Evolutionary conservation across 2,797 vertebrate genomes (phyloP).

Genomic region (Pseudopleuronectes americanus): DNA sequence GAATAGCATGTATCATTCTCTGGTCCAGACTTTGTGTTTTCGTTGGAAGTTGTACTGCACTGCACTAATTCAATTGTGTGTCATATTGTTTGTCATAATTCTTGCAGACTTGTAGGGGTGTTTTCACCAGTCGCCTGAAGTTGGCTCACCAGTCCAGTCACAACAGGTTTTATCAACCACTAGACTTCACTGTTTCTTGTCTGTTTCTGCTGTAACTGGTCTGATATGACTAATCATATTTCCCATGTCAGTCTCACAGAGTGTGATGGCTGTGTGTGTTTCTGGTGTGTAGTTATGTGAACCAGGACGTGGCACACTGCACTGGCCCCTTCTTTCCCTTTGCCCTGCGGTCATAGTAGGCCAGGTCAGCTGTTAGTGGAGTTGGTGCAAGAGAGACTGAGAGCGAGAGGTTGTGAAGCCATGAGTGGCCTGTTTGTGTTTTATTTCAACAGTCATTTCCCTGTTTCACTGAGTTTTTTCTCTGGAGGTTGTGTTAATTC

Average conservation of each 20-base stretch:
- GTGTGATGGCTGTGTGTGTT: conserved; percentile 7
- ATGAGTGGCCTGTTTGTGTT: conserved; percentile 67
- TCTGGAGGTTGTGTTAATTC: conserved; percentile 47
- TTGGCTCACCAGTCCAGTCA: conserved; percentile 1
- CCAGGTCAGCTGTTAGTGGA: conserved; percentile 27
- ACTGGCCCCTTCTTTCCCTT: conserved; percentile 9
- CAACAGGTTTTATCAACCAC: not conserved
- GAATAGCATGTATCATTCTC: not conserved
- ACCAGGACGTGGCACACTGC: conserved; percentile 20
- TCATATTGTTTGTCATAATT: conserved; percentile 15
- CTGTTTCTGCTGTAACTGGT: conserved; percentile 11
- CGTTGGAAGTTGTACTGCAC: conserved; percentile 4
- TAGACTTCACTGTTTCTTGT: conserved; percentile 19
- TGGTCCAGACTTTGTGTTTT: not conserved
- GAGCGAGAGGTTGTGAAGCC: conserved; percentile 42
- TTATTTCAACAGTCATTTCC: conserved; percentile 63
- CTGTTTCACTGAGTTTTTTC: conserved; percentile 53
- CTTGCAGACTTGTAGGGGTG: not conserved
- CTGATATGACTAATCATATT: conserved; percentile 13
- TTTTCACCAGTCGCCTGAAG: not conserved
- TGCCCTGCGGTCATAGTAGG: conserved; percentile 13
- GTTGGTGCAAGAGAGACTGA: conserved; percentile 11
- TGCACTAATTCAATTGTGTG: not conserved
- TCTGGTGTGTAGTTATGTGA: conserved; percentile 19
- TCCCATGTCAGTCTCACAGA: conserved; percentile 8